Evolutionary conservation across 2,888 invertebrate species (phyloP), one percentile per base, ranked within the genome.

Genomic region (Gymnosoma rotundatum): DNA sequence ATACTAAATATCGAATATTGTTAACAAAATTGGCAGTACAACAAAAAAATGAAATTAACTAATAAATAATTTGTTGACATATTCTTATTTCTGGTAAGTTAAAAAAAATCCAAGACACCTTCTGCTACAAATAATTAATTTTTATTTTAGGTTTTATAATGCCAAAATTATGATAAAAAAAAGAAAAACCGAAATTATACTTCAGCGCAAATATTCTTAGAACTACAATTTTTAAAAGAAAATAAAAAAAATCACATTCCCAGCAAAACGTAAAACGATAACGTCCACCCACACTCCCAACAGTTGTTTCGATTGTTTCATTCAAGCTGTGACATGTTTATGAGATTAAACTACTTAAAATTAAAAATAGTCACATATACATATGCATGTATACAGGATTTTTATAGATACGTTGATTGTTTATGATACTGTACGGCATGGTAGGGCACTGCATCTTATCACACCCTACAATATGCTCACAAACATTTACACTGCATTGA

Each of bases 71-170:
- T 32, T 50, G 25, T 72, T 64, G 78, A 83, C 73, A 78, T 74
- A 60, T 20, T 70, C 52, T 50, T 18, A 18, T 16, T 70, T 78
- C 83, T 83, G 84, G 84, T 84, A 84, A 84, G 84, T 84, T 84
- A 69, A 0, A 58, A 64, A 73, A 66, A 63, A 32, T 45, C 1
- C 50, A 20, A 48, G 63, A 72, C 61, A 32, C 42, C 32, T 69
- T 52, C 64, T 4, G 25, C 54, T 61, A 66, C 48, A 60, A 81
- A 81, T 78, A 60, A 81, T 60, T 66, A 63, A 78, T 81, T 84
- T 84, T 81, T 78, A 81, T 84, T 84, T 81, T 84, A 84, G 84
- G 78, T 78, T 64, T 73, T 42, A n/a, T 14, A 70, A 45, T 16
- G 14, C 36, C 3, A 72, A 20, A 73, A 48, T 45, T 21, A 42